Conservation (phyloP, 2,797 vertebrate genomes). For the Tragopan temminckii region DNA sequence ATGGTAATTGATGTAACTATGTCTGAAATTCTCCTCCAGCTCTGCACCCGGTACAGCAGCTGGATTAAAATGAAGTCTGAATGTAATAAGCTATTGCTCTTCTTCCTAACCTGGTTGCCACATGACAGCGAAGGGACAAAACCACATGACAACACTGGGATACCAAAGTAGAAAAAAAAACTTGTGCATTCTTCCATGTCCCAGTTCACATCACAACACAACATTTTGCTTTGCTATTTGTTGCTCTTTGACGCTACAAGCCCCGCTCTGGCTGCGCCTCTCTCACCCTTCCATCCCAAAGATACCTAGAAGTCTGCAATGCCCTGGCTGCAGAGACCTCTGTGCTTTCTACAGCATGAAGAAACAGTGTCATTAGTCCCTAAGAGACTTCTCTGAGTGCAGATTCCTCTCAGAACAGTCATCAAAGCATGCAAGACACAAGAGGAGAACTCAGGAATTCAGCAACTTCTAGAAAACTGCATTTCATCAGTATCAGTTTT, state of each 20-base stretch:
- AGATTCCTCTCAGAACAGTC: not conserved
- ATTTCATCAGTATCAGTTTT: not conserved
- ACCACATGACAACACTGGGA: not conserved
- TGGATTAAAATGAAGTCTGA: slow-evolving; percentile 34
- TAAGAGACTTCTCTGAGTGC: not conserved
- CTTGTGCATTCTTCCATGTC: rapidly evolving
- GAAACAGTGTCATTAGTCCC: not conserved
- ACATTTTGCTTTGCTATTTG: not conserved
- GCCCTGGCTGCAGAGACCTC: not conserved
- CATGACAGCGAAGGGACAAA: not conserved
- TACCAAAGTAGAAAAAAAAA: not conserved
- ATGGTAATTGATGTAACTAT: not conserved
- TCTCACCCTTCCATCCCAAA: not conserved
- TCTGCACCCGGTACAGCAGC: not conserved
- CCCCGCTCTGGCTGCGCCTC: not conserved
- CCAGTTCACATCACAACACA: not conserved
- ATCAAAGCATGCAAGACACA: not conserved
- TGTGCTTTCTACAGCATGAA: not conserved
- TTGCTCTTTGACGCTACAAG: not conserved
- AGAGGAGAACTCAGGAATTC: not conserved
- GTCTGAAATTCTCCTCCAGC: slow-evolving; percentile 13
- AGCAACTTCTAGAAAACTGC: not conserved
- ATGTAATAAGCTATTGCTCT: not conserved
- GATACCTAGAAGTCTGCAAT: not conserved
- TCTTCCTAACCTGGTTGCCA: not conserved